phyloP scores from a whole-genome alignment of 2,888 invertebrate genomes.

The Acrobasis repandana region DNA sequence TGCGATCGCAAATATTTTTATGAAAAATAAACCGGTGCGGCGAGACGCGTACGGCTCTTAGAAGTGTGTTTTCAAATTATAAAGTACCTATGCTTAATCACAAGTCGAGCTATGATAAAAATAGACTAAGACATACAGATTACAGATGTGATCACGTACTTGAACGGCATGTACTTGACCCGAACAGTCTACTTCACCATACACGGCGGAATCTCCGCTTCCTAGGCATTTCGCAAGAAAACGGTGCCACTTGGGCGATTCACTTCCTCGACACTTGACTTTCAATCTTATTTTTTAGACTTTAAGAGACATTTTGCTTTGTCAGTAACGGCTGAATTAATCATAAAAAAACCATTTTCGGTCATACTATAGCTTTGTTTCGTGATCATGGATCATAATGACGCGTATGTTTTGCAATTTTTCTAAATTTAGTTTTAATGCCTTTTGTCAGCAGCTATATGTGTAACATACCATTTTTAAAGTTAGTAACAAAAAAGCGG shows the following conservation, averaged over 20 bases:
- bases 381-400: conserved; percentile 48
- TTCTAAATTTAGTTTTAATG: conserved; percentile 26
- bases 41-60: no score
- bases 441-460: not conserved
- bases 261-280: conserved; percentile 33
- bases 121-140: not conserved
- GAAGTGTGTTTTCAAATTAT: no score
- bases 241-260: conserved; percentile 46
- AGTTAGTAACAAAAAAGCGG: not conserved
- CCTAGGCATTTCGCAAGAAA: conserved; percentile 57
- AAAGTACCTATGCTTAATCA: not conserved
- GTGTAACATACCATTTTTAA: not conserved
- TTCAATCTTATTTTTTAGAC: conserved; percentile 24
- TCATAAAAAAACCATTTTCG: conserved; percentile 57
- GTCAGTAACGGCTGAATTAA: conserved; percentile 4
- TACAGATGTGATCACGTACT: conserved; percentile 13
- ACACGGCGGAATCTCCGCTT: conserved; percentile 48
- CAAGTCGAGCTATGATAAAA: not conserved
- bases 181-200: conserved; percentile 45
- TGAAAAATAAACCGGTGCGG: no score
- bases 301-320: conserved; percentile 32
- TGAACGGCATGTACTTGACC: conserved; percentile 38
- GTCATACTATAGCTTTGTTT: conserved; percentile 47
- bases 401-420: conserved; percentile 35
- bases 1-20: no score